These are phyloP conservation scores for Eolophus roseicapilla DNA, from an alignment of 2,113 vertebrate genomes.

Conservation along the genomic window DNA sequence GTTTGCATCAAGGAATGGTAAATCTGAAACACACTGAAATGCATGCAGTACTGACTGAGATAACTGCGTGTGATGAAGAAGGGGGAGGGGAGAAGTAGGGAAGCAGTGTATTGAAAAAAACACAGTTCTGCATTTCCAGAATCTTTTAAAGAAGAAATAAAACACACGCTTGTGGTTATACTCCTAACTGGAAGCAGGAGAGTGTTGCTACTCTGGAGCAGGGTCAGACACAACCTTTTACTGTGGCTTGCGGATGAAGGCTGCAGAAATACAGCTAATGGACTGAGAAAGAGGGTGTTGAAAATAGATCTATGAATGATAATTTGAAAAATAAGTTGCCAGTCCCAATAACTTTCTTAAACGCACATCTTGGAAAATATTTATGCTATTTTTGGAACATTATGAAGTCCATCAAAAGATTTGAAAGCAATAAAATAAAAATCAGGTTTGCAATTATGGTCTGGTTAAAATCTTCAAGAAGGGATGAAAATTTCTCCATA, in stretches of 20 bases:
- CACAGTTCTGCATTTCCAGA: constrained; percentile 46
- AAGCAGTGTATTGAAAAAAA: neutral
- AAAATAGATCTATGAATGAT: constrained; percentile 32
- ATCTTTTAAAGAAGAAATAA: constrained; percentile 34
- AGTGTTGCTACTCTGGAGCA: constrained; percentile 2
- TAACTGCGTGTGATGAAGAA: neutral
- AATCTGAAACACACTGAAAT: neutral
- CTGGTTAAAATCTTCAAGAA: neutral
- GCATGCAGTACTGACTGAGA: neutral
- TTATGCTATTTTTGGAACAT: constrained; percentile 9
- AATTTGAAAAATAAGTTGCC: constrained; percentile 56
- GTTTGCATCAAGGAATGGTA: neutral
- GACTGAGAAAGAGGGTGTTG: constrained; percentile 57
- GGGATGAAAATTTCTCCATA: neutral
- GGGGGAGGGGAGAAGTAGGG: accelerated
- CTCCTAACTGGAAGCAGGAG: constrained; percentile 58
- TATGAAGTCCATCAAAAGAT: neutral
- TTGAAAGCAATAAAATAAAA: constrained; percentile 32
- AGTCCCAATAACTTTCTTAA: neutral
- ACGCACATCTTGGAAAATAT: constrained; percentile 17
- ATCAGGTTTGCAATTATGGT: constrained; percentile 29
- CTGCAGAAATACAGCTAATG: constrained; percentile 22
- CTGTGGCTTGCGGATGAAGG: constrained; percentile 16
- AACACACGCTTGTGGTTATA: constrained; percentile 5
- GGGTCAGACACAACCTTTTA: constrained; percentile 47